Conservation (phyloP, 2,888 invertebrate genomes). For the Drosophila nr. perissopoda region DNA sequence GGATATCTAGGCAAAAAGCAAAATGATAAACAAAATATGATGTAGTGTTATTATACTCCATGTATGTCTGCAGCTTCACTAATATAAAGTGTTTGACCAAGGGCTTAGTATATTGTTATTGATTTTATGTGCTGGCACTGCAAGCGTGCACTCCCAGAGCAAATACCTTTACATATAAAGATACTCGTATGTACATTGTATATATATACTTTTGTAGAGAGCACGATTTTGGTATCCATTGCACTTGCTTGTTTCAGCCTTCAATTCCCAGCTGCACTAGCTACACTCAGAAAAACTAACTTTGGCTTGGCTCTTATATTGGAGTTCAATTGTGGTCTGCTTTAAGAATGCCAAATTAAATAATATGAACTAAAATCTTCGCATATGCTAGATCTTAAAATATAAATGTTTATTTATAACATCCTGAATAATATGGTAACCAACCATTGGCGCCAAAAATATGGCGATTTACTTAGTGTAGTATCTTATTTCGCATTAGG, state of each 20-base stretch:
- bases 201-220: neutral
- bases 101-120: neutral
- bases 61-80: neutral
- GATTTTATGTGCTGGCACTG: neutral
- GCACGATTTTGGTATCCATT: neutral
- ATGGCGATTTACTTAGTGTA: neutral
- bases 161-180: neutral
- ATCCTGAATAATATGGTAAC: too few species aligned
- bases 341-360: neutral
- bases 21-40: neutral
- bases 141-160: neutral
- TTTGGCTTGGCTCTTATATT: neutral
- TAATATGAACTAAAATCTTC: neutral
- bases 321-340: neutral
- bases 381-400: neutral
- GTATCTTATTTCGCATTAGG: slow-evolving; percentile 56
- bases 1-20: slow-evolving; percentile 36
- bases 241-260: neutral
- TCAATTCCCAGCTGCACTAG: slow-evolving; percentile 1
- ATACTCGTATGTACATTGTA: neutral
- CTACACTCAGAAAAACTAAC: neutral
- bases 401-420: neutral
- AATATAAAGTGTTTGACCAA: neutral
- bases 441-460: too few species aligned
- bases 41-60: slow-evolving; percentile 1